Evolutionary conservation across 2,113 vertebrate species (phyloP).

Genomic region (Eurypyga helias): DNA sequence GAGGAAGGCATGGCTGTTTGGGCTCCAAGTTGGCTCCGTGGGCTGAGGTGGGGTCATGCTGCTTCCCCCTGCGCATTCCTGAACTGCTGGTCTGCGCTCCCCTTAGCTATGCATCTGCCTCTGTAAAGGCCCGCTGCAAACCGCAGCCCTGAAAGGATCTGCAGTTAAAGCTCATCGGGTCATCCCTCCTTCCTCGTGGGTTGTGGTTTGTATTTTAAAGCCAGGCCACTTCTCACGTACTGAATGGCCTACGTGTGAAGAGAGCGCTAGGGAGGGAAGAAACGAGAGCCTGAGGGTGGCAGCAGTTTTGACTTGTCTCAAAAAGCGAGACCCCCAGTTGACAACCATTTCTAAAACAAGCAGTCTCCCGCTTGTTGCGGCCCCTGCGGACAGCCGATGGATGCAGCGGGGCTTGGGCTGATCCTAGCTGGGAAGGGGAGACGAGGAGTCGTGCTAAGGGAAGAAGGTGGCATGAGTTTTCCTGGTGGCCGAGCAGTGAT

Average conservation of each 20-base stretch:
- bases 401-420: background rate
- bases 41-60: background rate
- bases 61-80: background rate
- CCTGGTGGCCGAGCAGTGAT: background rate
- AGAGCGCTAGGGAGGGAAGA: background rate
- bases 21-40: background rate
- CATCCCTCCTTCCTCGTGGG: background rate
- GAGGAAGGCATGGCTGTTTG: background rate
- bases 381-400: background rate
- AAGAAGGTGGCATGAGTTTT: background rate
- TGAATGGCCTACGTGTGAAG: background rate
- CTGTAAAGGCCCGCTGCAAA: background rate
- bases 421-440: background rate
- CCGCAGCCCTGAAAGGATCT: background rate
- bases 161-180: background rate
- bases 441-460: background rate
- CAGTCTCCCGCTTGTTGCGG: background rate
- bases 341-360: too few relatives aligned
- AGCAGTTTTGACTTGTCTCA: background rate
- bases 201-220: background rate
- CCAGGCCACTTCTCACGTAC: background rate
- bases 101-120: background rate
- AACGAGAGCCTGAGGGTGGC: background rate
- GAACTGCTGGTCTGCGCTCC: background rate
- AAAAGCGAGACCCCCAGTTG: background rate